These are phyloP conservation scores for Hippocampus abdominalis DNA, from an alignment of 2,113 vertebrate genomes.

Conservation along the genomic window DNA sequence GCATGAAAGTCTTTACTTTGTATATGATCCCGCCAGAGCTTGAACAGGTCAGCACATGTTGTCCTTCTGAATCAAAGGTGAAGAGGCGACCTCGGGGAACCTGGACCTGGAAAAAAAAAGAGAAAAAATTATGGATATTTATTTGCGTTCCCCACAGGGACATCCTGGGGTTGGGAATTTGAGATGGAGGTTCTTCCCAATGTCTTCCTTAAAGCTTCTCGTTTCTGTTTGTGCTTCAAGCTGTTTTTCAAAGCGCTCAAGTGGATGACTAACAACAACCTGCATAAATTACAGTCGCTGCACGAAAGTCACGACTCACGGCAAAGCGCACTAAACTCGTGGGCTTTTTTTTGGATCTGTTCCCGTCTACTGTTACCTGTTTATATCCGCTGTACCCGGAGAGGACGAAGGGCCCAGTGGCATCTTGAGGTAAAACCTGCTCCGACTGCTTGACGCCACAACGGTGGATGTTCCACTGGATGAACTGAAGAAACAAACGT, in stretches of 20 bases:
- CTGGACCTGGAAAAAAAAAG: conserved; percentile 77
- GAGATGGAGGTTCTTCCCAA: no score
- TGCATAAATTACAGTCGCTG: no score
- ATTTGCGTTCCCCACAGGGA: not conserved
- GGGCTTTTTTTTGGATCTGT: no score
- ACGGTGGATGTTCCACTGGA: conserved; percentile 98
- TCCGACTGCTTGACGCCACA: conserved; percentile 90
- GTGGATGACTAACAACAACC: no score
- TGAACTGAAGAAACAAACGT: conserved; percentile 76
- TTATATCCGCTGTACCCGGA: conserved; percentile 96
- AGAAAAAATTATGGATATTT: not conserved
- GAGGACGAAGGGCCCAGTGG: conserved; percentile 90
- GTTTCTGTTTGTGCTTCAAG: no score
- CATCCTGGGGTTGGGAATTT: not conserved
- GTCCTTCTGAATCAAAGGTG: conserved; percentile 94
- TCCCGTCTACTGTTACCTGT: conserved; percentile 78
- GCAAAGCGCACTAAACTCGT: no score
- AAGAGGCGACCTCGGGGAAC: conserved; percentile 89
- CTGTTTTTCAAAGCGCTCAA: no score
- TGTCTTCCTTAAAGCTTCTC: no score
- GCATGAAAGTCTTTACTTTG: conserved; percentile 69
- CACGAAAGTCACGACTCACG: no score
- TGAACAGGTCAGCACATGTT: conserved; percentile 91
- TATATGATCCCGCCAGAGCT: conserved; percentile 85
- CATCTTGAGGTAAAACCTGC: conserved; percentile 80